Percentiles rank a stretch among this genome's conserved stretches.
Evolutionary conservation across 2,888 invertebrate genomes (phyloP).

Genomic region (Cryptus viduatorius): DNA sequence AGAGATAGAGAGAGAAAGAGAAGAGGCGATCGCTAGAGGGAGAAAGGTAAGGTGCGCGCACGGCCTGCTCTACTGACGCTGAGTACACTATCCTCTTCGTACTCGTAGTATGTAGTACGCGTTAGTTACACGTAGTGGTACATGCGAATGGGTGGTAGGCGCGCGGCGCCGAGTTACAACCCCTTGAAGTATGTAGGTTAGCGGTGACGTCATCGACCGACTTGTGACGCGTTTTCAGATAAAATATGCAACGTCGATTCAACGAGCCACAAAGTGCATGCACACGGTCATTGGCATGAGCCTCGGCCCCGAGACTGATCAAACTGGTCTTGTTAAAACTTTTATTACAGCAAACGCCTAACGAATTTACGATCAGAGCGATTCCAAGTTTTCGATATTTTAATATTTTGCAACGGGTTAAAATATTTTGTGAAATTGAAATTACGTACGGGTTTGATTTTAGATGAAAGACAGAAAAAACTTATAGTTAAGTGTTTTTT

Average conservation of each 20-base stretch:
- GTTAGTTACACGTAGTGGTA: slow-evolving; percentile 53
- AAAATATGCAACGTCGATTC: slow-evolving; percentile 74
- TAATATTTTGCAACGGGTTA: too few species aligned
- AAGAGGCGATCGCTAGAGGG: neutral
- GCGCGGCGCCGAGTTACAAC: slow-evolving; percentile 67
- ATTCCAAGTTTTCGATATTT: neutral
- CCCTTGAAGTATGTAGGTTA: slow-evolving; percentile 80
- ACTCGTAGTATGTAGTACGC: slow-evolving; percentile 20
- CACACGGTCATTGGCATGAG: slow-evolving; percentile 70
- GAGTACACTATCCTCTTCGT: slow-evolving; percentile 22
- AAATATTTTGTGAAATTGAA: too few species aligned
- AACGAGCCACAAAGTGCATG: slow-evolving; percentile 66
- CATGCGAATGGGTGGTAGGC: slow-evolving; percentile 21
- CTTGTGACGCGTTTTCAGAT: slow-evolving; percentile 74
- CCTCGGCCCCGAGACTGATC: slow-evolving; percentile 32
- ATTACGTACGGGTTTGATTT: too few species aligned
- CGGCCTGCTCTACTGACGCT: slow-evolving; percentile 22
- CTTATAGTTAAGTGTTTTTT: neutral
- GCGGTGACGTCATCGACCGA: slow-evolving; percentile 78
- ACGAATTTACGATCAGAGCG: neutral
- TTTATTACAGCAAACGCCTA: neutral
- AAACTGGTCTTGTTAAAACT: neutral
- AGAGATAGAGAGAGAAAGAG: slow-evolving; percentile 24
- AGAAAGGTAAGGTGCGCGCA: slow-evolving; percentile 26
- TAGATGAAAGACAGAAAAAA: neutral